Percentiles rank a stretch among this genome's conserved stretches.
phyloP scores from a whole-genome alignment of 2,888 invertebrate genomes.

The Microctonus hyperodae region DNA sequence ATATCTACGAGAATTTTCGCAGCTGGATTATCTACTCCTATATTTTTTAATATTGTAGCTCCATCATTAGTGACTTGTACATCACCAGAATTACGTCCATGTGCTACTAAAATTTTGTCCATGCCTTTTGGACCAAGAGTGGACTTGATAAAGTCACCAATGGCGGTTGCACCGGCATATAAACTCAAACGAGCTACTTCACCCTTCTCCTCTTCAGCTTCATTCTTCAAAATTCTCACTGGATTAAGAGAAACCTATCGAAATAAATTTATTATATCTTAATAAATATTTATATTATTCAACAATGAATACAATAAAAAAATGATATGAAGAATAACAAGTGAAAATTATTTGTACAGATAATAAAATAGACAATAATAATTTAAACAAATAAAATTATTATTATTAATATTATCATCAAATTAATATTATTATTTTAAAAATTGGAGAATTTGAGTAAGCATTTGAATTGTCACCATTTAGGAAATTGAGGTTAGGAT shows the following conservation, averaged over 20 bases:
- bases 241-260: conserved; percentile 92
- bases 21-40: conserved; percentile 98
- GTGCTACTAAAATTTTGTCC: conserved; percentile 88
- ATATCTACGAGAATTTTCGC: conserved; percentile 99
- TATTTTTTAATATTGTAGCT: conserved; percentile 94
- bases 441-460: too few relatives aligned
- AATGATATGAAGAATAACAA: too few relatives aligned
- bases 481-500: neutral
- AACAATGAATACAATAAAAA: too few relatives aligned
- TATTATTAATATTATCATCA: too few relatives aligned
- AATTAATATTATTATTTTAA: too few relatives aligned
- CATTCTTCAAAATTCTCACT: conserved; percentile 90
- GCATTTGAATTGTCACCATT: neutral
- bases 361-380: too few relatives aligned
- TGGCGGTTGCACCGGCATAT: conserved; percentile 98
- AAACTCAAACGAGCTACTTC: conserved; percentile 97
- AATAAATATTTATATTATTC: too few relatives aligned
- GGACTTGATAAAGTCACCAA: conserved; percentile 97
- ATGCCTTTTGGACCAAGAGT: conserved; percentile 99
- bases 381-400: too few relatives aligned
- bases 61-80: conserved; percentile 99
- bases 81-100: conserved; percentile 79
- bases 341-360: too few relatives aligned
- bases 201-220: conserved; percentile 97
- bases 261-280: too few relatives aligned